Conservation (phyloP, 1,140 invertebrate genomes). For the Maniola jurtina region DNA sequence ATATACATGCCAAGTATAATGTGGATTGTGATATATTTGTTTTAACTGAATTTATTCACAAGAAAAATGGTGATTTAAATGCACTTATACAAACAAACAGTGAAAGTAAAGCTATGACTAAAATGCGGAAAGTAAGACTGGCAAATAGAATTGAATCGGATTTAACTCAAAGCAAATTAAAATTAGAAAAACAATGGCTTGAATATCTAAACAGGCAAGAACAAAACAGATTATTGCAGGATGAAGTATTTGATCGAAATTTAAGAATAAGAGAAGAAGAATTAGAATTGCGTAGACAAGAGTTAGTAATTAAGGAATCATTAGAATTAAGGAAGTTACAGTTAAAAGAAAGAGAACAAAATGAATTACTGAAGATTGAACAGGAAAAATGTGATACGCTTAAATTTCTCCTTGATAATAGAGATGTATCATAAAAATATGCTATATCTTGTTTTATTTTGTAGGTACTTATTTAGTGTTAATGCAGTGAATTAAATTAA, state of each 20-base stretch:
- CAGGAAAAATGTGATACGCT: constrained; percentile 48
- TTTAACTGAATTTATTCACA: constrained; percentile 33
- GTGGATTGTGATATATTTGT: constrained; percentile 40
- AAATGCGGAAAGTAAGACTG: constrained; percentile 46
- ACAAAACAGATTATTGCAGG: constrained; percentile 34
- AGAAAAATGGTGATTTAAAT: constrained; percentile 29
- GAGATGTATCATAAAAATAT: constrained; percentile 10
- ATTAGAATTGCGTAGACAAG: constrained; percentile 39
- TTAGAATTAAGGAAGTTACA: constrained; percentile 41
- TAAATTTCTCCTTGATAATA: constrained; percentile 33
- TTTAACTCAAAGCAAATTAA: constrained; percentile 42
- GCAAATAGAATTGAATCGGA: constrained; percentile 49
- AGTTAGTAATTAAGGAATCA: constrained; percentile 42
- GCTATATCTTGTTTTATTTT: neutral
- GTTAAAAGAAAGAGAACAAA: constrained; percentile 41
- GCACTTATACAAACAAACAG: constrained; percentile 14
- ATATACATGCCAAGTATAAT: constrained; percentile 45
- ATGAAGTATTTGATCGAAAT: constrained; percentile 39
- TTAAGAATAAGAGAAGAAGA: constrained; percentile 43
- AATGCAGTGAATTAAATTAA: no score
- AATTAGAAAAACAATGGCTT: constrained; percentile 50
- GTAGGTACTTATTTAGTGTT: neutral
- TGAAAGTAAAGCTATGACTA: constrained; percentile 45
- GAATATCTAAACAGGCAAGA: constrained; percentile 47
- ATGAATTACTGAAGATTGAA: constrained; percentile 39